These are phyloP conservation scores for Oceanodroma tethys DNA, from an alignment of 2,113 vertebrate species.

Conservation along the genomic window DNA sequence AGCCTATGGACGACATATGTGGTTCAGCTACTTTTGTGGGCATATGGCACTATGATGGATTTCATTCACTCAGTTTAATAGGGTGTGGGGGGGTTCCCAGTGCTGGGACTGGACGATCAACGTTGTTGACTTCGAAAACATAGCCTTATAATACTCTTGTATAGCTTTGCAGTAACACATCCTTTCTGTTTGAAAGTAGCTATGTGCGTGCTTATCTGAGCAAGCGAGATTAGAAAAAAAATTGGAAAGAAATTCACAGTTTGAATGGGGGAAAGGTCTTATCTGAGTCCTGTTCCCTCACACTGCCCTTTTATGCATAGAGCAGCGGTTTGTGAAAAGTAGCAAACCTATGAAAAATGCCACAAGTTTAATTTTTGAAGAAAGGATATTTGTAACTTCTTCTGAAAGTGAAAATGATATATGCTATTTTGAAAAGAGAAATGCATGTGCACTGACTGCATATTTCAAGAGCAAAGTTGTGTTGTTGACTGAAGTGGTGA, in stretches of 20 bases:
- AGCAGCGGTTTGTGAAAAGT: constrained; percentile 62
- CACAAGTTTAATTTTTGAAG: constrained; percentile 41
- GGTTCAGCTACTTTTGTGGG: background rate
- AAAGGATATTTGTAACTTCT: constrained; percentile 1
- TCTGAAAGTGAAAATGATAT: background rate
- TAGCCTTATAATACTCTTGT: background rate
- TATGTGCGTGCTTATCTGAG: background rate
- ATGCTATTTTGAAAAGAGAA: background rate
- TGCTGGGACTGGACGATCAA: background rate
- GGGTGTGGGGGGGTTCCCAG: background rate
- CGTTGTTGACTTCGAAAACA: background rate
- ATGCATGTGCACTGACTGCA: background rate
- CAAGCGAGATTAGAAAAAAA: background rate
- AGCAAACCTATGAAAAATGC: constrained; percentile 59
- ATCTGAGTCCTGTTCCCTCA: background rate
- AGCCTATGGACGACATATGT: fast-evolving
- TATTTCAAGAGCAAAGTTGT: background rate
- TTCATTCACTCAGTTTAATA: background rate
- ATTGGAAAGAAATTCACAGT: background rate
- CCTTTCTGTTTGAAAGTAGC: background rate
- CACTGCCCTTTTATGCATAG: background rate
- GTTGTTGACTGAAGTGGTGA: background rate
- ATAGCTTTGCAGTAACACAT: background rate
- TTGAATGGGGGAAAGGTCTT: background rate
- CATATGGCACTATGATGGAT: background rate